Evolutionary conservation across 2,113 vertebrate species (phyloP), one percentile per base, ranked within the genome.

Genomic region (Leptobrachium leishanense): DNA sequence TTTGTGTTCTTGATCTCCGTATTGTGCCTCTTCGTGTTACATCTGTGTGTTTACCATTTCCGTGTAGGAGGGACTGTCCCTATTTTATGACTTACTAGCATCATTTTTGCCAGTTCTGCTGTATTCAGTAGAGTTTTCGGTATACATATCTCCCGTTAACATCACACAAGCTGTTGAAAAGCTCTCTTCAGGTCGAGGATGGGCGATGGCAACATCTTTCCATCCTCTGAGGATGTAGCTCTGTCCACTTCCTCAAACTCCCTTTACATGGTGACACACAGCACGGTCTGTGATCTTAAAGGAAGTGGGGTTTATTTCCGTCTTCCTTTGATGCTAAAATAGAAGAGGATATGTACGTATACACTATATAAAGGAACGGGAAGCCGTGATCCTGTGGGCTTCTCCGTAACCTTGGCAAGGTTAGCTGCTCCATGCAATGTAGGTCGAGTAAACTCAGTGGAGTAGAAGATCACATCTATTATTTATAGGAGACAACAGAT

Each of bases 381-480:
- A 81, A 74, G 65, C 72, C 43, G 72, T 20, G 20, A 69, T 69
- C 11, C 66, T 64, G 70, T 81, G 75, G 6, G 74, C 50, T 75
- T 31, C 67, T 55, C 15, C 10, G 2, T 79, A 79, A 79, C 77
- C 77, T 79, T 79, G 77, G 59, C 77, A 79, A 79, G 77, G 77
- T 79, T 79, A 79, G 77, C 62, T 55, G 54, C 62, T 40, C 46
- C 77, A 55, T 72, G 57, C 73, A 79, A 79, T 79, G 62, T 79
- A 79, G 77, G 77, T 79, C 77, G 63, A 79, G 69, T 67, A 46
- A 57, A 71, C 43, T 63, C 77, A 79, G 62, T 79, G 77, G 77
- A 79, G 77, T 79, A 79, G 77, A 79, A 79, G 39, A 43, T 2
- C 7, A 5, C 69, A 73, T 79, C 50, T 79, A 79, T 79, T 79